Conservation (phyloP, 2,113 vertebrate genomes). For the Solenodon paradoxus region DNA sequence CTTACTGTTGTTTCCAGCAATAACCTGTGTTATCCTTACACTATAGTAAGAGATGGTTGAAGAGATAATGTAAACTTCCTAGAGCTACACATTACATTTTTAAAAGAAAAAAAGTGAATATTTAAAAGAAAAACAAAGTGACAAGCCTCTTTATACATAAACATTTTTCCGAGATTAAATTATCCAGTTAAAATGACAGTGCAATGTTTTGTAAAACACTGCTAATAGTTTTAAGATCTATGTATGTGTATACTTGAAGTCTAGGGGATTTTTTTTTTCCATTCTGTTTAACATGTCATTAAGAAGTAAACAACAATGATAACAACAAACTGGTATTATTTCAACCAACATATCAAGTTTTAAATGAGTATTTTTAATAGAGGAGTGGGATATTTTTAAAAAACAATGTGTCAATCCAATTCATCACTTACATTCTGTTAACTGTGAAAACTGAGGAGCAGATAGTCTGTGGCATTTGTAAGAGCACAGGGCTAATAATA, state of each 20-base stretch:
- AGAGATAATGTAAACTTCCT: constrained; percentile 15
- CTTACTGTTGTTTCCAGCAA: neutral
- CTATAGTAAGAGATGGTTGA: constrained; percentile 6
- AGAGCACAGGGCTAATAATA: neutral
- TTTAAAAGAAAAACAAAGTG: constrained; percentile 28
- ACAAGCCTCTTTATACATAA: constrained; percentile 11
- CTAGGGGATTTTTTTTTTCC: neutral
- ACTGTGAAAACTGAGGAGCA: neutral
- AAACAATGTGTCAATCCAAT: neutral
- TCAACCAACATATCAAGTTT: neutral
- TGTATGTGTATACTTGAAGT: neutral
- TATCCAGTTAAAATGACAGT: constrained; percentile 11
- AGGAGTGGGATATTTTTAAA: neutral
- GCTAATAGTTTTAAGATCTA: constrained; percentile 7
- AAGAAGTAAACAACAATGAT: neutral
- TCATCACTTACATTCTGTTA: neutral
- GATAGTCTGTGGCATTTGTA: neutral
- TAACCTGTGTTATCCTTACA: neutral
- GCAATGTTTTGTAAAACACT: neutral
- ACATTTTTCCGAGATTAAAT: constrained; percentile 46
- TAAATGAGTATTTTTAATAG: neutral
- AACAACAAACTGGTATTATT: neutral
- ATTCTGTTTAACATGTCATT: neutral
- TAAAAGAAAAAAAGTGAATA: neutral
- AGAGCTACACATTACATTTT: neutral